Evolutionary conservation across 2,113 vertebrate species (phyloP).

Genomic region (Paraplagusia blochii): DNA sequence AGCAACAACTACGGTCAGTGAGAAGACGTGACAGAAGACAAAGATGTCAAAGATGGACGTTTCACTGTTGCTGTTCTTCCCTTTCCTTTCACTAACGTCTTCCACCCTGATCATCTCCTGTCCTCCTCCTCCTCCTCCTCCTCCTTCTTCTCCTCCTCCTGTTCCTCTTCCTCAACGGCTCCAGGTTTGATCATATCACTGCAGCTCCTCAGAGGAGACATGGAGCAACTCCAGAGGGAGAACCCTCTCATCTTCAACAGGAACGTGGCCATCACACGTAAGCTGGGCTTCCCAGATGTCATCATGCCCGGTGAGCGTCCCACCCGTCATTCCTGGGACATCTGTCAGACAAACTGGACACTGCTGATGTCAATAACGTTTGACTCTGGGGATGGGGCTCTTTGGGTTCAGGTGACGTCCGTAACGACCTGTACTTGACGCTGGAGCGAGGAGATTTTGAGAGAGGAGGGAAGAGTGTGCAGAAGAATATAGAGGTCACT

Average conservation of each 20-base stretch:
- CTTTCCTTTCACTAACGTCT: background rate
- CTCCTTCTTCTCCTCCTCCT: background rate
- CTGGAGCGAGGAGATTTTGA: slow-evolving; percentile 95
- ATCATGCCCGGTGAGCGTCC: slow-evolving; percentile 90
- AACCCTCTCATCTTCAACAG: slow-evolving; percentile 81
- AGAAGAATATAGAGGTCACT: slow-evolving; percentile 97
- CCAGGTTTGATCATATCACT: slow-evolving; percentile 86
- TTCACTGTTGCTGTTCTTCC: too few species aligned
- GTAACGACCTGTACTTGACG: slow-evolving; percentile 94
- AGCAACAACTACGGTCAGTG: slow-evolving; percentile 93
- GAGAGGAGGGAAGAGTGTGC: slow-evolving; percentile 96
- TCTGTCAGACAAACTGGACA: too few species aligned
- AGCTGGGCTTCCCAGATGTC: slow-evolving; percentile 85
- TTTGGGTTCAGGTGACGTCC: slow-evolving; percentile 82
- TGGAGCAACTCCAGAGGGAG: slow-evolving; percentile 78
- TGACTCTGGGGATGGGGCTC: background rate
- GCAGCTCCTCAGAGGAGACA: slow-evolving; percentile 81
- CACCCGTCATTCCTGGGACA: too few species aligned
- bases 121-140: background rate
- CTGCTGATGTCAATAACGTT: too few species aligned
- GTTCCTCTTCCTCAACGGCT: background rate
- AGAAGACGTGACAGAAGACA: too few species aligned
- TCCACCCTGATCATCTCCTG: background rate
- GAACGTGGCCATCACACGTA: slow-evolving; percentile 79
- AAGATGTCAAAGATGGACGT: too few species aligned